Percentiles rank a stretch among this genome's conserved stretches.
Conservation (phyloP, 2,113 vertebrate species). For the Bungarus multicinctus region DNA sequence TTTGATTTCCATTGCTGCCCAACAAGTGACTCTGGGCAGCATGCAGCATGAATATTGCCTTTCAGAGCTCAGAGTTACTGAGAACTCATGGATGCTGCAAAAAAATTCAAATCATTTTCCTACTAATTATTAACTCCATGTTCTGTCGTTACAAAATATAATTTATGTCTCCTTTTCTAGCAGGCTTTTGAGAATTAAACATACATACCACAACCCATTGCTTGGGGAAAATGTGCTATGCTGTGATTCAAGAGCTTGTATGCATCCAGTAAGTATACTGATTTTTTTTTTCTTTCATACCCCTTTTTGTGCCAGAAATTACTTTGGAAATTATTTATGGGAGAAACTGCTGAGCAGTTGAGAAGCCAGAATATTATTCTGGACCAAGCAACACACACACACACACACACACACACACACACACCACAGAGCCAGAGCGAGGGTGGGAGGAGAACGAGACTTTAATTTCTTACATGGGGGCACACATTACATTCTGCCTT, state of each 20-base stretch:
- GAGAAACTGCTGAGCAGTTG: not conserved
- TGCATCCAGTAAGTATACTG: not conserved
- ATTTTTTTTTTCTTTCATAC: not conserved
- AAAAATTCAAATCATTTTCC: not conserved
- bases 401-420: not conserved
- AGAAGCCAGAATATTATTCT: not conserved
- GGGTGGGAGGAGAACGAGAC: not conserved
- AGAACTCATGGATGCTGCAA: not conserved
- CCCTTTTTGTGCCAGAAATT: not conserved
- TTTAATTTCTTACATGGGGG: not conserved
- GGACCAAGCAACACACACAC: not conserved
- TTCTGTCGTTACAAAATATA: not conserved
- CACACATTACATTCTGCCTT: not conserved
- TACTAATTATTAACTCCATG: not conserved
- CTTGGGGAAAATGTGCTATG: not conserved
- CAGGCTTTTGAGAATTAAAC: not conserved
- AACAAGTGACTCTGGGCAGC: not conserved
- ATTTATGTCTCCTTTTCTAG: not conserved
- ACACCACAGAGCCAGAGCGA: too few species aligned
- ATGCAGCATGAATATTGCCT: not conserved
- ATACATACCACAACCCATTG: not conserved
- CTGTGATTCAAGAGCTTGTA: not conserved
- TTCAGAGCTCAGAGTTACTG: not conserved
- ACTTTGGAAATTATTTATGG: fast-evolving
- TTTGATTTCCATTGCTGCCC: not conserved